Evolutionary conservation across 1,140 invertebrate species (phyloP).

Genomic region (Drosophila micromelanica): DNA sequence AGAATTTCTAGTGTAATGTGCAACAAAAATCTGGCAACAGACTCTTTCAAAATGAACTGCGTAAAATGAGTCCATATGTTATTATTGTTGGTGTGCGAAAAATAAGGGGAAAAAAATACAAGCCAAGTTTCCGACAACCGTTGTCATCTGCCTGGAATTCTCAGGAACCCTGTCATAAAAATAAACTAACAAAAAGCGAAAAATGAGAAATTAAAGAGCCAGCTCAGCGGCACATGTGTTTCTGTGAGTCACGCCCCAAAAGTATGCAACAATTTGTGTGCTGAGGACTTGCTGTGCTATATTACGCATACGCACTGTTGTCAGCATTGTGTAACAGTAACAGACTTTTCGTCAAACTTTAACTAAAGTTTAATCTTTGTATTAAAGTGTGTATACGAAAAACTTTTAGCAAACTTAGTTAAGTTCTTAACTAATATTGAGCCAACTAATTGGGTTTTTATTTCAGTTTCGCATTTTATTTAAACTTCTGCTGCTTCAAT

Average conservation of each 20-base stretch:
- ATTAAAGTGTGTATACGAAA: background rate
- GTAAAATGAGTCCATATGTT: constrained; percentile 64
- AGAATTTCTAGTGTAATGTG: constrained; percentile 12
- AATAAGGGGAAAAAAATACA: constrained; percentile 34
- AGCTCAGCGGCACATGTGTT: constrained; percentile 1
- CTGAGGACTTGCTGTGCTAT: background rate
- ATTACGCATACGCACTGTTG: constrained; percentile 45
- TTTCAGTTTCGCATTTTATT: constrained; percentile 16
- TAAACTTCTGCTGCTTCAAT: background rate
- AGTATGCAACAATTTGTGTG: constrained; percentile 40
- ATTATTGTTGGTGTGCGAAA: constrained; percentile 15
- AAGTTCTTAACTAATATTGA: constrained; percentile 7
- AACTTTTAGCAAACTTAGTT: background rate
- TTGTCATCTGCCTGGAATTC: constrained; percentile 47
- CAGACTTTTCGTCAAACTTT: background rate
- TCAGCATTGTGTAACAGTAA: background rate
- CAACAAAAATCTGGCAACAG: constrained; percentile 31
- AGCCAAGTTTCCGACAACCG: constrained; percentile 68
- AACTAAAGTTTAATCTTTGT: background rate
- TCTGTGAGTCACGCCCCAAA: constrained; percentile 18
- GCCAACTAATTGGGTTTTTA: constrained; percentile 9
- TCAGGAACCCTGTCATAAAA: constrained; percentile 25
- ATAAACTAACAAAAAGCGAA: constrained; percentile 24
- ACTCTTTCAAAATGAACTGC: constrained; percentile 54
- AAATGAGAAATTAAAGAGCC: constrained; percentile 20